Evolutionary conservation across 2,888 invertebrate genomes (phyloP).

Genomic region (Mimumesa dahlbomi): DNA sequence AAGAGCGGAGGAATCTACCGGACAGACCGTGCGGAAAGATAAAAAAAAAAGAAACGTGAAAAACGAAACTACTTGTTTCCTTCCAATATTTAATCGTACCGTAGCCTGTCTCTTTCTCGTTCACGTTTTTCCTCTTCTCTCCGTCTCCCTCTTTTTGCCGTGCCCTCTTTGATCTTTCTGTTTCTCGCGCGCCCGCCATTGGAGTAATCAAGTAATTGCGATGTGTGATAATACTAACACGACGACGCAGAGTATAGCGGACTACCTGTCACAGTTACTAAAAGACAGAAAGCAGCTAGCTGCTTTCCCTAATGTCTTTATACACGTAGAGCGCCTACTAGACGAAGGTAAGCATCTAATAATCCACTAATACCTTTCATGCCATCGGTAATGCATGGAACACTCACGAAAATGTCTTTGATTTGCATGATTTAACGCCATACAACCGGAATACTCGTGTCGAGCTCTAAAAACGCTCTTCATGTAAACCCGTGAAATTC

Average conservation of each 20-base stretch:
- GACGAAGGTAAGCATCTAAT: constrained; percentile 94
- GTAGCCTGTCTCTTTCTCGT: constrained; percentile 38
- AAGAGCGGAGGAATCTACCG: constrained; percentile 23
- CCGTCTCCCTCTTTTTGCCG: constrained; percentile 27
- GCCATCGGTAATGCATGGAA: constrained; percentile 15
- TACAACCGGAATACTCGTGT: no score
- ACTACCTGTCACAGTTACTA: constrained; percentile 99
- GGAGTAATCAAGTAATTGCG: constrained; percentile 68
- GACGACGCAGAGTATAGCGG: constrained; percentile 98
- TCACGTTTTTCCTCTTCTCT: constrained; percentile 33
- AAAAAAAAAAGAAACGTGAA: constrained; percentile 38
- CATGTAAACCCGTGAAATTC: no score
- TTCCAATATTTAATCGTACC: constrained; percentile 42
- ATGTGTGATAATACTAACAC: constrained; percentile 81
- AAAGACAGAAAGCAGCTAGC: constrained; percentile 99
- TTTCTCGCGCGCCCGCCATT: constrained; percentile 59
- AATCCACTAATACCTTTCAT: constrained; percentile 52
- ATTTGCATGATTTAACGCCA: constrained; percentile 45
- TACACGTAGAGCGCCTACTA: constrained; percentile 98
- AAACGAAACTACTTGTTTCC: constrained; percentile 26
- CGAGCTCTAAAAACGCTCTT: no score
- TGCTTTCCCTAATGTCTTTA: constrained; percentile 99
- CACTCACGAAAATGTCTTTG: constrained; percentile 39
- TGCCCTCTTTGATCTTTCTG: constrained; percentile 25
- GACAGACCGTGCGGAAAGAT: constrained; percentile 19